These are phyloP conservation scores for Aelia acuminata DNA, from an alignment of 2,888 invertebrate species.

Conservation along the genomic window DNA sequence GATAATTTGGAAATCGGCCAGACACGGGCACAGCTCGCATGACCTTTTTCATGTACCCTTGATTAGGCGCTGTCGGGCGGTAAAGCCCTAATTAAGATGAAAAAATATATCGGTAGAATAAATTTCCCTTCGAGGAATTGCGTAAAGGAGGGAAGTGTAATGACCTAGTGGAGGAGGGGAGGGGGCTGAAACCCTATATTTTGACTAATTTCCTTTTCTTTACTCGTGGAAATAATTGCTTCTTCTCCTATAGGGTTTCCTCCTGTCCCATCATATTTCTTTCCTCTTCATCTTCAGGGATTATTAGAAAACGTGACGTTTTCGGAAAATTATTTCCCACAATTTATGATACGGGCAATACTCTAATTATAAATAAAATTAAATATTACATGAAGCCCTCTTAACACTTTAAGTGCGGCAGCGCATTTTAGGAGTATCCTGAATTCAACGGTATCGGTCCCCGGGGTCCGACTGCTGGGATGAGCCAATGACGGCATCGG, in stretches of 20 bases:
- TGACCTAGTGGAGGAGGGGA: neutral
- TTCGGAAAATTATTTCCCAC: too few species aligned
- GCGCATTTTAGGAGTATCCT: too few species aligned
- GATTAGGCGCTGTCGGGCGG: neutral
- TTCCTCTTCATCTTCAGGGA: neutral
- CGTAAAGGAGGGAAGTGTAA: neutral
- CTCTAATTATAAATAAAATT: too few species aligned
- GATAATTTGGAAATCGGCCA: slow-evolving; percentile 16
- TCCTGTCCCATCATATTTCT: neutral
- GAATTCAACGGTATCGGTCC: too few species aligned
- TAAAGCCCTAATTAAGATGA: neutral
- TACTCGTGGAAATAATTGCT: neutral
- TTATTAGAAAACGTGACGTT: neutral
- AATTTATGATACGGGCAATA: too few species aligned
- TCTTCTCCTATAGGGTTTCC: neutral
- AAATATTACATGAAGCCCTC: too few species aligned
- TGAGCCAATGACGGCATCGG: too few species aligned
- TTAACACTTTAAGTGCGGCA: too few species aligned
- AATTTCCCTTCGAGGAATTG: neutral
- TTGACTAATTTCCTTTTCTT: slow-evolving; percentile 12
- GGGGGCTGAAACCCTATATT: neutral
- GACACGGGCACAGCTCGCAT: neutral
- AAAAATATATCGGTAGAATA: neutral
- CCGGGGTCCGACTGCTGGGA: too few species aligned
- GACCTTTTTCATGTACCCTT: slow-evolving; percentile 10